Evolutionary conservation across 2,888 invertebrate genomes (phyloP).

Genomic region (Liopterus haemorrhoidalis): DNA sequence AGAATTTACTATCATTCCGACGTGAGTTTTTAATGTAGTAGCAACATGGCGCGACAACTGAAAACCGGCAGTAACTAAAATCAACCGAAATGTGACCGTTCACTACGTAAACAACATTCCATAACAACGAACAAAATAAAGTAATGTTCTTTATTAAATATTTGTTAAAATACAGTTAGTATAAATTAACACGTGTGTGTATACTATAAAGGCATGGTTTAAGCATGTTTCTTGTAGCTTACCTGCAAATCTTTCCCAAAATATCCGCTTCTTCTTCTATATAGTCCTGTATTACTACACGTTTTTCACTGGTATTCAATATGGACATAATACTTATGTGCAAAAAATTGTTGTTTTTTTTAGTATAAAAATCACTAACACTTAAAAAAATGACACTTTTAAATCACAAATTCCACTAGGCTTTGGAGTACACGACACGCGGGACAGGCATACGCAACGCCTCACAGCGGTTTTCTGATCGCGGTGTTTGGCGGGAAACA

Average conservation of each 20-base stretch:
- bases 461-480: constrained; percentile 57
- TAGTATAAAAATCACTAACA: constrained; percentile 23
- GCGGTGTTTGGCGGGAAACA: constrained; percentile 65
- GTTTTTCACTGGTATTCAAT: constrained; percentile 46
- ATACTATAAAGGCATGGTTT: constrained; percentile 34
- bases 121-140: too few species aligned
- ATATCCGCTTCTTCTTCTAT: constrained; percentile 51
- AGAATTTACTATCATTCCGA: too few species aligned
- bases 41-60: too few species aligned
- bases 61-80: too few species aligned
- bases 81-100: too few species aligned
- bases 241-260: constrained; percentile 48
- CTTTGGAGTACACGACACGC: constrained; percentile 40
- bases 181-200: too few species aligned
- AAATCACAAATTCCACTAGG: constrained; percentile 39
- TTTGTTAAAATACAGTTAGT: too few species aligned
- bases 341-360: constrained; percentile 11
- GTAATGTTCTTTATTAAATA: too few species aligned
- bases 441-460: constrained; percentile 50
- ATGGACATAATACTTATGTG: constrained; percentile 48
- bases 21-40: too few species aligned
- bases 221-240: constrained; percentile 37
- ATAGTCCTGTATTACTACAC: constrained; percentile 50
- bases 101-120: too few species aligned
- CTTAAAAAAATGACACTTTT: constrained; percentile 30